Evolutionary conservation across 2,888 invertebrate genomes (phyloP), one percentile per base, ranked within the genome.

Genomic region (Camptogramma bilineatum): DNA sequence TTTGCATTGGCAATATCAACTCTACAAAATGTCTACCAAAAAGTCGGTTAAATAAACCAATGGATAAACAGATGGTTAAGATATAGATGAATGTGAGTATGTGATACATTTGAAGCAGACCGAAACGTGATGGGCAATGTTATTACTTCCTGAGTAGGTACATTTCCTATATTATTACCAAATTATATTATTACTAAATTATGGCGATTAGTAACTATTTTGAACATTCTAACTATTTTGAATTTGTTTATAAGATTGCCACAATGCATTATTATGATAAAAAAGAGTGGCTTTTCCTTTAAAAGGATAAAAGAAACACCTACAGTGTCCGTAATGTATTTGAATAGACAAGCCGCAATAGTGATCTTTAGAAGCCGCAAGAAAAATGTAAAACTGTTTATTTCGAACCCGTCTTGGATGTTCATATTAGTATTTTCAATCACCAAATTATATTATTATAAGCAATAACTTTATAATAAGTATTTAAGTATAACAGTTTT

Each of bases 161-260:
- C 28, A 31, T 53, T 61, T 52, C 56, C 69, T 71, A 64, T 66
- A 52, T 65, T 62, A 69, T 69, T 68, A 71, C 59, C 57, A 57
- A 56, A 62, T 62, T 56, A 52, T 34, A 44, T n/a, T 13, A 34
- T 52, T 28, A 47, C 47, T 39, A 47, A 47, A 56, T 61, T 60
- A 60, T 57, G 61, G 50, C 44, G 56, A 52, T 69, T 61, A 60
- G 51, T 54, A 13, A 13, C 13, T 39, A 13, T 13, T 39, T 13
- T n/a, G n/a, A n/a, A n/a, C n/a, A n/a, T n/a, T n/a, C n/a, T 54
- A 13, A 13, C 13, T 39, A 13, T 13, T 39, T 13, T 2, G 34
- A 39, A 39, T 34, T 10, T 9, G 34, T 34, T 34, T 10, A 34
- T 9, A 5, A 1, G 31, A 10, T 4, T 39, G 34, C 34, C 13